Percentiles rank a stretch among this genome's conserved stretches.
Evolutionary conservation across 1,140 invertebrate genomes (phyloP).

Genomic region (Euura lappo): DNA sequence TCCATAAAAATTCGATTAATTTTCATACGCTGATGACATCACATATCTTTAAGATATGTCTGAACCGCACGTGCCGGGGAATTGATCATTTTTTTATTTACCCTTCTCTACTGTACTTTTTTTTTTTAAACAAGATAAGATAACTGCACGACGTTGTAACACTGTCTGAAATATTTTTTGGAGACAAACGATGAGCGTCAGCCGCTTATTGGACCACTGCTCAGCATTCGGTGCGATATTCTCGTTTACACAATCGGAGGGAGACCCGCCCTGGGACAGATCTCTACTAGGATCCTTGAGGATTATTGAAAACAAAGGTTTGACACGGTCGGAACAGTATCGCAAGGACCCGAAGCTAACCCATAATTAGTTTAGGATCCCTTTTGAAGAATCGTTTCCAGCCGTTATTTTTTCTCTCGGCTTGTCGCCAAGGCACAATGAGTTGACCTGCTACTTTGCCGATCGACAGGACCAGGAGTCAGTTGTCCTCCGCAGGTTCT

Average conservation of each 20-base stretch:
- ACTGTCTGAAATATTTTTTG: background rate
- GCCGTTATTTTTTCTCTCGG: background rate
- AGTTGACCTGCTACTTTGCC: background rate
- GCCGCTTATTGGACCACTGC: background rate
- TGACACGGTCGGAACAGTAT: slow-evolving; percentile 2
- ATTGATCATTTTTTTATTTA: background rate
- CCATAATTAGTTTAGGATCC: slow-evolving; percentile 2
- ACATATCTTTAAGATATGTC: too few species aligned
- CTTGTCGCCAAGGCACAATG: background rate
- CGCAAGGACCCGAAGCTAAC: background rate
- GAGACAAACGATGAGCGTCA: background rate
- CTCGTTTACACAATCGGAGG: background rate
- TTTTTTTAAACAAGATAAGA: background rate
- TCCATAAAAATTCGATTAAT: too few species aligned
- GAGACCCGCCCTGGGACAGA: background rate
- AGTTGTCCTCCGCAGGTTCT: background rate
- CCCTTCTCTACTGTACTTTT: background rate
- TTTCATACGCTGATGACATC: too few species aligned
- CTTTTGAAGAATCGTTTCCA: background rate
- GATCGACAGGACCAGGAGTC: background rate
- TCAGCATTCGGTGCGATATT: background rate
- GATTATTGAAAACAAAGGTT: background rate
- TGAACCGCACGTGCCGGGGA: background rate
- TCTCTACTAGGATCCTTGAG: background rate
- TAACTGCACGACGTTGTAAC: background rate